These are phyloP conservation scores for Asobara japonica DNA, from an alignment of 1,140 invertebrate species.

Conservation along the genomic window DNA sequence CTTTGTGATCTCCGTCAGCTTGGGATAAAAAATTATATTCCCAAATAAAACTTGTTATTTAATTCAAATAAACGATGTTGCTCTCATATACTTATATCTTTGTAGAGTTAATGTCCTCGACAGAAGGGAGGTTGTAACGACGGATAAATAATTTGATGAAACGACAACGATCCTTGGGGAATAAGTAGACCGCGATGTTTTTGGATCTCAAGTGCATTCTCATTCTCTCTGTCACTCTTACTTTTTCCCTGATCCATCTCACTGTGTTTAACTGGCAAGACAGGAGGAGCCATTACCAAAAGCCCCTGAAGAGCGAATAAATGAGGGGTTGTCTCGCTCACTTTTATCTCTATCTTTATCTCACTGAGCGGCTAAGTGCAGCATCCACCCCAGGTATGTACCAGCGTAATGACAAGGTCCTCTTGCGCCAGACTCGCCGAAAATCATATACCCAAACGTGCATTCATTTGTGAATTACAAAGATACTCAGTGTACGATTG, in stretches of 20 bases:
- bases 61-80: no score
- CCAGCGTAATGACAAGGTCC: conserved; percentile 43
- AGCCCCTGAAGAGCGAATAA: conserved; percentile 44
- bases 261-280: conserved; percentile 14
- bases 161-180: not conserved
- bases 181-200: conserved; percentile 1
- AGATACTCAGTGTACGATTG: not conserved
- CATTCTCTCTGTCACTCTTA: conserved; percentile 17
- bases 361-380: conserved; percentile 18
- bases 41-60: no score
- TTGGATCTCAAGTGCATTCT: conserved; percentile 11
- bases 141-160: not conserved
- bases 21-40: no score
- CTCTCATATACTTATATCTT: no score
- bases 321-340: conserved; percentile 46
- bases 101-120: not conserved
- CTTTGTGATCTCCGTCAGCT: no score
- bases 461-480: conserved; percentile 16
- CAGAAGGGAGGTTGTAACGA: no score
- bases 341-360: conserved; percentile 13
- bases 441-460: conserved; percentile 43
- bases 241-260: no score
- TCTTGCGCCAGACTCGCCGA: conserved; percentile 31
- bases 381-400: not conserved
- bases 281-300: conserved; percentile 38